phyloP scores from a whole-genome alignment of 2,797 vertebrate species.

The Coluber constrictor region DNA sequence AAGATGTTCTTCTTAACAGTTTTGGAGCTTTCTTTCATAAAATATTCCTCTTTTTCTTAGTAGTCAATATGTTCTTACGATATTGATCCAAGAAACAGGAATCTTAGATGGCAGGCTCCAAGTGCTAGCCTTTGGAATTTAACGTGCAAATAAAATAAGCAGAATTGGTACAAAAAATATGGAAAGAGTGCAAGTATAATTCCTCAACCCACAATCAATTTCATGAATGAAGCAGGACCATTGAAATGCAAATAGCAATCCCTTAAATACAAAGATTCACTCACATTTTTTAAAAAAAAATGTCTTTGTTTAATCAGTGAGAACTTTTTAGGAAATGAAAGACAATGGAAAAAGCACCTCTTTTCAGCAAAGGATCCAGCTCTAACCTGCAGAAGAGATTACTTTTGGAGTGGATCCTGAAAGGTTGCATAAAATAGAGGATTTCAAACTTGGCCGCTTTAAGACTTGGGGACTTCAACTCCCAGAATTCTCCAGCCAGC shows the following conservation, averaged over 20 bases:
- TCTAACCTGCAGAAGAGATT: neutral
- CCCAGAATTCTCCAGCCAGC: too few species aligned
- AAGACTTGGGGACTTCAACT: too few species aligned
- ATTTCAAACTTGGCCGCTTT: too few species aligned
- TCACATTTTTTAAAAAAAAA: neutral
- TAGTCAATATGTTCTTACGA: fast-evolving
- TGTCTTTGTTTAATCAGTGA: neutral
- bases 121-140: neutral
- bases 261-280: neutral
- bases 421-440: neutral
- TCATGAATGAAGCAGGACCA: neutral
- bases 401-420: neutral
- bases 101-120: neutral
- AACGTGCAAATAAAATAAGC: neutral
- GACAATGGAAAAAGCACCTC: neutral
- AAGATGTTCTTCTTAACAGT: neutral
- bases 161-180: neutral
- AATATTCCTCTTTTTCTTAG: neutral
- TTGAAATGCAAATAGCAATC: neutral
- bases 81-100: neutral
- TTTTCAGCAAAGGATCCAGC: neutral
- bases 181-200: neutral
- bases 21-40: neutral
- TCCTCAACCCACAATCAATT: neutral
- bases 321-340: neutral